Evolutionary conservation across 2,113 vertebrate genomes (phyloP).

Genomic region (Felis catus): F.catus_Fca126_mat1.0 CM031426.1:21669501-21670000

Average conservation of each 20-base stretch:
- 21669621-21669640: background rate
- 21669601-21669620: background rate
- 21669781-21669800: slow-evolving; percentile 67
- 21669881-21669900: slow-evolving; percentile 78
- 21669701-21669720: slow-evolving; percentile 68
- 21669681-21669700: slow-evolving; percentile 61
- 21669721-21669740: slow-evolving; percentile 58
- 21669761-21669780: slow-evolving; percentile 57
- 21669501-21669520: background rate
- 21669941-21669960: slow-evolving; percentile 82
- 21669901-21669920: slow-evolving; percentile 72
- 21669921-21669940: slow-evolving; percentile 75
- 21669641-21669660: background rate
- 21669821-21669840: slow-evolving; percentile 73
- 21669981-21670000: slow-evolving; percentile 79
- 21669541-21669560: background rate
- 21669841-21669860: slow-evolving; percentile 78
- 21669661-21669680: slow-evolving; percentile 46
- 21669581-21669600: background rate
- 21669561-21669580: background rate
- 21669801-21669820: slow-evolving; percentile 75
- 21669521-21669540: background rate
- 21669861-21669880: slow-evolving; percentile 75
- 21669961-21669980: slow-evolving; percentile 84
- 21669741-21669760: slow-evolving; percentile 34